Base-by-base conservation (phyloP, 1,140 invertebrate genomes). In the Bombus terrestris region DNA sequence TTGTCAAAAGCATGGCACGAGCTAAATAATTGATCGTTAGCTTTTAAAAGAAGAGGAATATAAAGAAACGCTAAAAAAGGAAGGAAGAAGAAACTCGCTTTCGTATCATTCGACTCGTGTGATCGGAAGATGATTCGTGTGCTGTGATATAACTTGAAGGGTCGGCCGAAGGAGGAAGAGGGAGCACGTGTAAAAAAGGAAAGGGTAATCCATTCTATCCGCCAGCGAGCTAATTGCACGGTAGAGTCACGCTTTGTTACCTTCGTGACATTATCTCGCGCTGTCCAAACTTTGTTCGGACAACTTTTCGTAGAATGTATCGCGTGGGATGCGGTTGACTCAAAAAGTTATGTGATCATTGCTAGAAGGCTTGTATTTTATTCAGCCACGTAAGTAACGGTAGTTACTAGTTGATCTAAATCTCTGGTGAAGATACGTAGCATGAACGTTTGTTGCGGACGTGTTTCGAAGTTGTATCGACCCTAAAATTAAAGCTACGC, bases 181-280 rank as follows among this genome's bases (percentile, higher is more conserved):
- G 0, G 0, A 69, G 15, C 12, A 43, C 28, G 28, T 18, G 35
- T 9, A 37, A 22, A 80, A 80, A 32, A 39, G 35, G 22, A 25
- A 12, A 28, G 28, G 2, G 41, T 81, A 85, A 85, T 85, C n/a
- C 83, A 59, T 35, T 43, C 9, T 18, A 37, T 41, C 28, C 69
- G 12, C 12, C 35, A 41, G 25, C 41, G 68, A 66, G 59, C 35
- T 81, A 85, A 85, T 85, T 85, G 78, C 78, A 5, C 73, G 47
- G 41, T 72, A 66, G 39, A 71, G 25, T 32, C 39, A 15, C n/a
- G 77, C 69, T 68, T 85, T 59, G 57, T 81, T 85, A 81, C 69
- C 57, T 32, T n/a, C 25, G 32, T n/a, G 32, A 80, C n/a, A 66
- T 72, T 69, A n/a, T 35, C 28, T 25, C 32, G 39, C 13, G 53